Conservation (phyloP, 2,113 vertebrate genomes). For the Apteryx owenii region DNA sequence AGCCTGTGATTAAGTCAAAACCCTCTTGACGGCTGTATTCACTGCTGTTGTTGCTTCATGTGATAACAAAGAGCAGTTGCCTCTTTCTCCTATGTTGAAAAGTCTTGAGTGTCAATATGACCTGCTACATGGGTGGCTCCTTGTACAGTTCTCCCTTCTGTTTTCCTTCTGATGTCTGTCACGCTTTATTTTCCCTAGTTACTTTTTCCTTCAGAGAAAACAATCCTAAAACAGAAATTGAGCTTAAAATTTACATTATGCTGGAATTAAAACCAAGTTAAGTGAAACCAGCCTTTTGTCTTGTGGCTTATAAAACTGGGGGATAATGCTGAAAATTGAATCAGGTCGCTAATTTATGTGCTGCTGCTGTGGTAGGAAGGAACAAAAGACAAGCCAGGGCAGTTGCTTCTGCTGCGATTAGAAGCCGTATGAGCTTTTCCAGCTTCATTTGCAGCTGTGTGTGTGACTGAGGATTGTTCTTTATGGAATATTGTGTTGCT, state of each 20-base stretch:
- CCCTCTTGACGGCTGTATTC: neutral
- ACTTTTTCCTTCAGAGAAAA: neutral
- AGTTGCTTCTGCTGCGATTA: neutral
- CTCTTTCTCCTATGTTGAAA: neutral
- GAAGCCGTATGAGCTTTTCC: neutral
- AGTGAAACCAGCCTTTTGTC: neutral
- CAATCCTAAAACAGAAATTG: neutral
- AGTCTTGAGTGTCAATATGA: neutral
- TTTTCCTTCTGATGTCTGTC: neutral
- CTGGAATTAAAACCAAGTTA: neutral
- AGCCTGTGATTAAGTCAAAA: neutral
- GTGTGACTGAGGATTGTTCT: neutral
- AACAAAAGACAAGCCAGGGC: neutral
- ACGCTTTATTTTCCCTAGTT: neutral
- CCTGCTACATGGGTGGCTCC: neutral
- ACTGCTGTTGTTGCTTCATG: neutral
- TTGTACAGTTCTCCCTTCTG: neutral
- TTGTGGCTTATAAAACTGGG: neutral
- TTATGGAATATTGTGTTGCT: neutral
- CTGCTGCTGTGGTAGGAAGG: neutral
- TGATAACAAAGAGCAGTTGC: neutral
- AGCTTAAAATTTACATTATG: neutral
- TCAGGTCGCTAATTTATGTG: neutral
- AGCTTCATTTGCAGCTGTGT: neutral
- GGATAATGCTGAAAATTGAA: neutral